Base-by-base conservation (phyloP, 1,140 invertebrate species). In the Chymomyza costata region DNA sequence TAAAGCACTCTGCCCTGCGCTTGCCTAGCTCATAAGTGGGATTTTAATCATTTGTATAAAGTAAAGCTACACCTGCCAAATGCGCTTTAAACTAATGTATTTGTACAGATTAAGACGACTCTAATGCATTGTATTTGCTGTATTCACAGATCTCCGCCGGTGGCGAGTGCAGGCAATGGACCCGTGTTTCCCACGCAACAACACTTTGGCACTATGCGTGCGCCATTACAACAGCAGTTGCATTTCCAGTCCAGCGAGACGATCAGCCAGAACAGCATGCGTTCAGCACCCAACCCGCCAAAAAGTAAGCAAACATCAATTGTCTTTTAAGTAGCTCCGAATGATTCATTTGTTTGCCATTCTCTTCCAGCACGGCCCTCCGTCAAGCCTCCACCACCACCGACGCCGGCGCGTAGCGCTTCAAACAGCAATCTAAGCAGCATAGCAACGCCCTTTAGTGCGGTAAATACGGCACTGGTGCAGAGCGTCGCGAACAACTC, bases 341-440 rank as follows among this genome's bases (percentile, higher is more conserved):
- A 11, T 14, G 3, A 19, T 7, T n/a, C 5, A 15, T 7, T 2
- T n/a, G 1, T 18, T 6, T 18, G 8, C 7, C 16, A 0, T 16
- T 21, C 19, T 7, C 8, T 14, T 44, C 6, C 21, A 56, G 83
- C 81, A 52, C 84, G 84, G 3, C 84, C 84, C 17, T 73, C 70
- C 47, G 78, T 84, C 0, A 85, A 85, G 45, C 82, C 83, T 10
- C 84, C 84, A 17, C 84, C 84, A 31, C 84, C 84, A 3, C 84
- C 84, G 1, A 84, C 84, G 56, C 84, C 84, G 15, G 68, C 76
- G 8, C 82, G 84, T 41, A 85, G 84, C 46, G 65, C 82, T 31
- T 85, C 83, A n/a, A 85, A 85, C 70, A 74, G 60, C 47, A 85
- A 85, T 51, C 38, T 85, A 14, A 82, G 55, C 58, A 71, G 52